Evolutionary conservation across 2,888 invertebrate species (phyloP).

Genomic region (Tetheella fluctuosa): DNA sequence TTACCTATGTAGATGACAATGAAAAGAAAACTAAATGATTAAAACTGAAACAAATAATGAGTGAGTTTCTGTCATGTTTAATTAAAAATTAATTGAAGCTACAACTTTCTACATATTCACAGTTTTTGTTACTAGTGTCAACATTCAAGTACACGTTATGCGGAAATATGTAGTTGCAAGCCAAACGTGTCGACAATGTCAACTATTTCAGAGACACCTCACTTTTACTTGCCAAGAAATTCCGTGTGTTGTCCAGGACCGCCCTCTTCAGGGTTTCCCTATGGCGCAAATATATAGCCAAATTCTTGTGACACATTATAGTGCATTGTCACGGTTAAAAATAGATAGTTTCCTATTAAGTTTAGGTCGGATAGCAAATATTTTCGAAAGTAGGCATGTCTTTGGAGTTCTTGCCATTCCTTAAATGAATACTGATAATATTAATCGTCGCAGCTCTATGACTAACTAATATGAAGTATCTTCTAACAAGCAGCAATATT

Average conservation of each 20-base stretch:
- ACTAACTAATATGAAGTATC: no score
- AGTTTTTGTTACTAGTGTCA: conserved; percentile 1
- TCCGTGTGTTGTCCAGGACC: conserved; percentile 42
- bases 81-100: neutral
- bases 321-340: neutral
- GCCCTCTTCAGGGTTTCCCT: conserved; percentile 62
- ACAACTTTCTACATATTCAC: neutral
- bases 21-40: neutral
- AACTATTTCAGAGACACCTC: conserved; percentile 64
- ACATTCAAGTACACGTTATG: conserved; percentile 40
- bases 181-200: conserved; percentile 70
- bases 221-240: conserved; percentile 59
- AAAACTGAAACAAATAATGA: neutral
- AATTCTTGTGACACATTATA: conserved; percentile 30
- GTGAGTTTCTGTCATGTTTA: neutral
- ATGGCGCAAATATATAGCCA: conserved; percentile 35
- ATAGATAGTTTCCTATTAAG: neutral
- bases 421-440: neutral
- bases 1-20: neutral
- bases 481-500: neutral
- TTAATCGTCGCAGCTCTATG: no score
- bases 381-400: no score
- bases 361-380: neutral
- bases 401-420: neutral
- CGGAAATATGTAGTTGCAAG: conserved; percentile 63